Conservation (phyloP, 1,140 invertebrate species). For the Drosophila erecta region DNA sequence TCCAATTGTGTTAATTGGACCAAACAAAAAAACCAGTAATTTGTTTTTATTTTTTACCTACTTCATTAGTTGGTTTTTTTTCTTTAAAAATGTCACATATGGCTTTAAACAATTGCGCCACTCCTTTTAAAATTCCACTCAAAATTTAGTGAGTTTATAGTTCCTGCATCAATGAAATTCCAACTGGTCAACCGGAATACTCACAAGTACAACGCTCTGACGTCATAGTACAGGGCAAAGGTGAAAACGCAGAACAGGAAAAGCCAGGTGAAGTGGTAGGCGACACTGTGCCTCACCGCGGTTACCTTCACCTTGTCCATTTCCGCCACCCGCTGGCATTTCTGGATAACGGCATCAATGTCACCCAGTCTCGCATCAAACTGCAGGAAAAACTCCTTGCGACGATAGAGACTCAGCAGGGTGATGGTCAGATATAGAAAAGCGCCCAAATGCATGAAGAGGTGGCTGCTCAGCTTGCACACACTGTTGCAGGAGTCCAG, state of each 20-base stretch:
- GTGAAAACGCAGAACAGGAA: constrained; percentile 62
- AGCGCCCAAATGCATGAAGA: constrained; percentile 71
- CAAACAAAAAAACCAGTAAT: too few species aligned
- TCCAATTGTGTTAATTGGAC: not conserved
- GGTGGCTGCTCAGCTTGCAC: constrained; percentile 61
- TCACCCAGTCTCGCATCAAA: constrained; percentile 63
- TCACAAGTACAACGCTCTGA: constrained; percentile 58
- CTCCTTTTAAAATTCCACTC: too few species aligned
- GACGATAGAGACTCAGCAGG: constrained; percentile 65
- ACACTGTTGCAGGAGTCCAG: constrained; percentile 65
- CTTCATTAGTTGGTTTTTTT: too few species aligned
- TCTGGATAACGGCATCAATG: constrained; percentile 61
- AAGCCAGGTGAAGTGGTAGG: constrained; percentile 72
- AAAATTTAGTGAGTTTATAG: too few species aligned
- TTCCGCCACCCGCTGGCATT: constrained; percentile 61
- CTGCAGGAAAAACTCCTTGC: constrained; percentile 71
- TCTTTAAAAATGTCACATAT: too few species aligned
- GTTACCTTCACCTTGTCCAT: constrained; percentile 52
- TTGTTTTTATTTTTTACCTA: too few species aligned
- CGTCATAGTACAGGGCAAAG: constrained; percentile 64
- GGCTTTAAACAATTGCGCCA: too few species aligned
- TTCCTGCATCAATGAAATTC: too few species aligned
- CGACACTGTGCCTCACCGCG: constrained; percentile 54
- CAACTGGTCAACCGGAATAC: not conserved
- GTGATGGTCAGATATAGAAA: constrained; percentile 70